These are phyloP conservation scores for Actenoides hombroni DNA, from an alignment of 2,113 vertebrate genomes.

Conservation along the genomic window DNA sequence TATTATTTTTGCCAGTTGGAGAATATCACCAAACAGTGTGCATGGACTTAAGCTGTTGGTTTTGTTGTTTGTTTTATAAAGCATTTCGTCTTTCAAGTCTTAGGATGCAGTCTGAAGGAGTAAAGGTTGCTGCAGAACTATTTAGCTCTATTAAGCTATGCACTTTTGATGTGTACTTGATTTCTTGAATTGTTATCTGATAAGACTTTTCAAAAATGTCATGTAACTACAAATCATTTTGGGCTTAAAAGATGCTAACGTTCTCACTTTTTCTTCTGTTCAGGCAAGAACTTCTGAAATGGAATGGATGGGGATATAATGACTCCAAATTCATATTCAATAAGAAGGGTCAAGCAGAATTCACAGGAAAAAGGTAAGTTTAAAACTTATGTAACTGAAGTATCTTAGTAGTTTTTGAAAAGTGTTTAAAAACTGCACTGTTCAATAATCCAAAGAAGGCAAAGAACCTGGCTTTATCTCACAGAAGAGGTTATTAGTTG, in stretches of 20 bases:
- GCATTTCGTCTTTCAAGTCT: background rate
- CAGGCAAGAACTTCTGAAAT: constrained; percentile 97
- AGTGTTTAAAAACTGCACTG: background rate
- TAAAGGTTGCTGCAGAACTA: background rate
- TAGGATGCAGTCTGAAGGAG: background rate
- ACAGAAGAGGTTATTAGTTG: background rate
- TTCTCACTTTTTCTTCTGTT: constrained; percentile 1
- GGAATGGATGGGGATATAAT: constrained; percentile 99
- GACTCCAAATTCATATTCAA: constrained; percentile 94
- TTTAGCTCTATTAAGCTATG: background rate
- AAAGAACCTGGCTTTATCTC: background rate
- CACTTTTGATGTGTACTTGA: background rate
- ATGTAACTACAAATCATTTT: background rate
- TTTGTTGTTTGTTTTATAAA: background rate
- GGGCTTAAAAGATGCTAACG: background rate
- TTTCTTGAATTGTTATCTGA: background rate
- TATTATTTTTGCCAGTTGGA: background rate
- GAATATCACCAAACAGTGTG: background rate
- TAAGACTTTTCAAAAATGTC: background rate
- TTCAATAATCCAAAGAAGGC: background rate
- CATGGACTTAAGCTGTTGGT: background rate
- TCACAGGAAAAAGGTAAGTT: constrained; percentile 92
- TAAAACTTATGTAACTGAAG: background rate
- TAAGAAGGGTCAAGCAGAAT: constrained; percentile 96
- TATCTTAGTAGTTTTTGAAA: background rate